Evolutionary conservation across 2,888 invertebrate genomes (phyloP), one percentile per base, ranked within the genome.

Genomic region (Lymantria dispar): DNA sequence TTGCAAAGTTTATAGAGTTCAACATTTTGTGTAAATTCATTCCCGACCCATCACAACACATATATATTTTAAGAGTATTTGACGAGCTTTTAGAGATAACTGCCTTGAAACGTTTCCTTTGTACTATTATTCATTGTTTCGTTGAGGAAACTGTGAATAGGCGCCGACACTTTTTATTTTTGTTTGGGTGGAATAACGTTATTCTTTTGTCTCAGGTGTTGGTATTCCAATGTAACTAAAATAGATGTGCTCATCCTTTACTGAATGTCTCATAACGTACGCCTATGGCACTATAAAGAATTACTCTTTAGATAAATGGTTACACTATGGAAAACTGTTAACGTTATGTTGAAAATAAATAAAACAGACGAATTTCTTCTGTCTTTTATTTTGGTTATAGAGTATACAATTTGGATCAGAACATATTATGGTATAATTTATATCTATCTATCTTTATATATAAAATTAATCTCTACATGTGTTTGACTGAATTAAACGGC

Each of bases 61-160:
- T 80, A 74, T 77, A 73, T 78, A 77, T 78, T 83, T 82, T 73
- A 78, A 78, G 74, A 78, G 77, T 81, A 82, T 86, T 85, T 85
- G 84, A 84, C 76, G 74, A 83, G 83, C 84, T 85, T 85, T 84
- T 76, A 81, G 80, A 85, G 83, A 83, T 84, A 85, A 83, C 81
- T 83, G 79, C 71, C 74, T 78, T 75, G 76, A 83, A 87, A 83
- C 77, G 79, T 74, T 83, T 79, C 74, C 79, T 85, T 87, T 87
- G 84, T 86, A 74, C 74, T 76, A 82, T 83, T 79, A 84, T 80
- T 83, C 83, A 83, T 84, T 85, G 85, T 87, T 83, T 81, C 68
- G 68, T 62, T 50, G 64, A 59, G 60, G 65, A 68, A 76, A 70
- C 70, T 72, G 65, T 72, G 76, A 82, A 78, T 76, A 68, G 60